Conservation (phyloP, 2,888 invertebrate genomes). For the Habrosyne pyritoides region DNA sequence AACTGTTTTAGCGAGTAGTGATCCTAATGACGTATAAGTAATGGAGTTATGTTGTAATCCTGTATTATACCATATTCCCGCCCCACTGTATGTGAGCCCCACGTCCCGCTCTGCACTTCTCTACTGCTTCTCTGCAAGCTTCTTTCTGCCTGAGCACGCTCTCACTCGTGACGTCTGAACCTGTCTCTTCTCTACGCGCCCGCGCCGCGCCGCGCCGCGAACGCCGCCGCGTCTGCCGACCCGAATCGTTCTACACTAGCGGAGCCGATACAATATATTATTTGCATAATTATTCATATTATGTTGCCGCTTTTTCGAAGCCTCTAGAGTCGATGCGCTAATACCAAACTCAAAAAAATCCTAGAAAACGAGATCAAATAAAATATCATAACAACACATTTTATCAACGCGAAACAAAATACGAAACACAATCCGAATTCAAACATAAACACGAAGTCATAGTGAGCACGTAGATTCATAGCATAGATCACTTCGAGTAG, state of each 20-base stretch:
- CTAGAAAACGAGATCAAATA: slow-evolving; percentile 14
- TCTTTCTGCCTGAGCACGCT: slow-evolving; percentile 83
- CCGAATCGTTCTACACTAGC: slow-evolving; percentile 60
- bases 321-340: slow-evolving; percentile 68
- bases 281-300: slow-evolving; percentile 71
- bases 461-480: slow-evolving; percentile 5
- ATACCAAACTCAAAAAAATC: slow-evolving; percentile 44
- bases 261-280: slow-evolving; percentile 56
- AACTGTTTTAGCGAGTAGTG: slow-evolving; percentile 69
- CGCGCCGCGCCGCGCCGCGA: slow-evolving; percentile 52
- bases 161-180: slow-evolving; percentile 70
- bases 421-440: slow-evolving; percentile 18
- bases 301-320: slow-evolving; percentile 76
- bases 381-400: slow-evolving; percentile 9
- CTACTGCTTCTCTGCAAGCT: slow-evolving; percentile 84
- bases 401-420: slow-evolving; percentile 9
- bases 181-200: slow-evolving; percentile 61
- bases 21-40: slow-evolving; percentile 59
- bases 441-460: slow-evolving; percentile 5
- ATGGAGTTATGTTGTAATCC: slow-evolving; percentile 78
- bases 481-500: not conserved
- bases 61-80: slow-evolving; percentile 77
- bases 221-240: slow-evolving; percentile 41
- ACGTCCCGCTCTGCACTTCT: slow-evolving; percentile 83
- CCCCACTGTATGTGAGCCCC: slow-evolving; percentile 80